These are phyloP conservation scores for Plodia interpunctella DNA, from an alignment of 1,140 invertebrate genomes.

Conservation along the genomic window DNA sequence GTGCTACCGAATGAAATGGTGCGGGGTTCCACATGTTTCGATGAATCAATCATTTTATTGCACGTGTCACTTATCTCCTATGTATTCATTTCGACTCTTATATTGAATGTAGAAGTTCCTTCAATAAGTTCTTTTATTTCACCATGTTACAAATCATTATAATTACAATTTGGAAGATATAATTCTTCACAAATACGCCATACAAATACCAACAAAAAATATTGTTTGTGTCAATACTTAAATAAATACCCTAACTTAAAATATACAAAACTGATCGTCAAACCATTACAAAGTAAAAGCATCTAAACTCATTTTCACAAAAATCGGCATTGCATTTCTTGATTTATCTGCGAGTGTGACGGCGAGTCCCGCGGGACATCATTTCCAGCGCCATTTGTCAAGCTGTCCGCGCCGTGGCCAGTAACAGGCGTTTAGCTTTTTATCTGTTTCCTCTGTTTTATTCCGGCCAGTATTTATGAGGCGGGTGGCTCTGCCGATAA, in stretches of 20 bases:
- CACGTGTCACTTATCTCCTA: not conserved
- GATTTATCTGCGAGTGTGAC: slow-evolving; percentile 1
- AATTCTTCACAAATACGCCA: no score
- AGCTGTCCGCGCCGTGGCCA: slow-evolving; percentile 40
- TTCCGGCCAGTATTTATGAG: slow-evolving; percentile 63
- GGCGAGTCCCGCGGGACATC: not conserved
- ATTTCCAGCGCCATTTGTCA: slow-evolving; percentile 32
- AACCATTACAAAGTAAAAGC: not conserved
- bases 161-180: no score
- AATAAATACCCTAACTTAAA: no score
- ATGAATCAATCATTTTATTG: slow-evolving; percentile 9
- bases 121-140: no score
- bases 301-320: not conserved
- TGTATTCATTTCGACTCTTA: not conserved
- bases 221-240: no score
- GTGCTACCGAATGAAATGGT: slow-evolving; percentile 16
- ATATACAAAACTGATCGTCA: no score
- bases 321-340: not conserved
- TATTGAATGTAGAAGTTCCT: no score
- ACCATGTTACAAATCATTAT: no score
- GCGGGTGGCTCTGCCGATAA: slow-evolving; percentile 63
- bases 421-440: slow-evolving; percentile 58
- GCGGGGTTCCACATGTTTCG: slow-evolving; percentile 15
- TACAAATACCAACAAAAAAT: no score
- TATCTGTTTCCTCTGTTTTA: slow-evolving; percentile 69